Conservation (phyloP, 2,113 vertebrate species). For the Seriola rivoliana region DNA sequence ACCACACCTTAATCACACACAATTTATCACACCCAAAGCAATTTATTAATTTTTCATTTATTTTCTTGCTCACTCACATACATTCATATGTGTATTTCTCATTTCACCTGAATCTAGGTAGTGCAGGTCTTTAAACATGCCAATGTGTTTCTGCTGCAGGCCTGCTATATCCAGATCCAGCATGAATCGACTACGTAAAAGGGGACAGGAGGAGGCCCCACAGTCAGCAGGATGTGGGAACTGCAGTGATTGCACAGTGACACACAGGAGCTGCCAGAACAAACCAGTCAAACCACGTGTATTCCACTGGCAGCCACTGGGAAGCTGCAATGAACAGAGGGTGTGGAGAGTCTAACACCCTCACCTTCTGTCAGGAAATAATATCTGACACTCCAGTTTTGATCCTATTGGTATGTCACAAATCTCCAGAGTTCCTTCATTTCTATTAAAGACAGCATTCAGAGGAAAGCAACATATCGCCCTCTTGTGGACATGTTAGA, state of each 20-base stretch:
- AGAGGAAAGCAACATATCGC: background rate
- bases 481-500: conserved; percentile 25
- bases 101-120: too few species aligned
- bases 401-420: background rate
- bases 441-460: background rate
- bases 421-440: background rate
- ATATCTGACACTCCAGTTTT: background rate
- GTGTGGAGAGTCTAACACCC: background rate
- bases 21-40: too few species aligned
- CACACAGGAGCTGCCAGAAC: background rate
- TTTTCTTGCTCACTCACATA: background rate
- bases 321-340: conserved; percentile 5
- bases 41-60: background rate
- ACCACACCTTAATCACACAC: too few species aligned
- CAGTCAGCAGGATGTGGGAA: background rate
- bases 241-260: background rate
- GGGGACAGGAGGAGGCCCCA: background rate
- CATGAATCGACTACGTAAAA: conserved; percentile 90
- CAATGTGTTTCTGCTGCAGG: conserved; percentile 83
- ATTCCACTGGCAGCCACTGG: conserved; percentile 1
- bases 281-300: background rate
- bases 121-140: background rate
- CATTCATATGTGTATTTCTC: background rate
- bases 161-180: conserved; percentile 97
- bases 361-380: background rate